Evolutionary conservation across 64 coral and sea anemone genomes (phyloP).

Genomic region (Stichodactyla helianthus): DNA sequence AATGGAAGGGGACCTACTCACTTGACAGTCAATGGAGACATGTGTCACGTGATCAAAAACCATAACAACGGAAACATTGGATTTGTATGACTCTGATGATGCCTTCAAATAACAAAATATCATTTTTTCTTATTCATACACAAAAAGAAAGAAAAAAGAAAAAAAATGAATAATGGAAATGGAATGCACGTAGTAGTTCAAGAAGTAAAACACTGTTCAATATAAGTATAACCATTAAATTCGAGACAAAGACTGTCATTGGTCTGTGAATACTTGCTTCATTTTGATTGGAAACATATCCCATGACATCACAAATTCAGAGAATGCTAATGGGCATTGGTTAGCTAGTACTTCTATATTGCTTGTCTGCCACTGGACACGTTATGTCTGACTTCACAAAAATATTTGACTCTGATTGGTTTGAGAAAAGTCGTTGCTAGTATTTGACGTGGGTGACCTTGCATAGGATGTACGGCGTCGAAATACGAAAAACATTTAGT

Average conservation of each 20-base stretch:
- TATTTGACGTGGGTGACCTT: no score
- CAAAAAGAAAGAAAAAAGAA: neutral
- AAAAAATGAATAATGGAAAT: neutral
- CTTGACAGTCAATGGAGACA: slow-evolving; percentile 34
- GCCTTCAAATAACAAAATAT: neutral
- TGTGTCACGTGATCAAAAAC: slow-evolving; percentile 59
- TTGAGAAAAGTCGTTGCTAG: no score
- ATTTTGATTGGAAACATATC: neutral
- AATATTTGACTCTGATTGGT: no score
- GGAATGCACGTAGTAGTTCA: neutral
- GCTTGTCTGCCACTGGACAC: no score
- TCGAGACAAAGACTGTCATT: neutral
- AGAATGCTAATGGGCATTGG: neutral
- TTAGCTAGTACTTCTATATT: neutral
- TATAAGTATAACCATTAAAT: neutral
- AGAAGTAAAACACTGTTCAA: neutral
- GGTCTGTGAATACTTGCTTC: neutral
- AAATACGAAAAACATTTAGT: no score
- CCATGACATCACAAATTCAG: neutral
- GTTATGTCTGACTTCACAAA: no score
- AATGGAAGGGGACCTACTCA: neutral
- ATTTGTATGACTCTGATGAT: neutral
- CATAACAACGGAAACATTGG: slow-evolving; percentile 40
- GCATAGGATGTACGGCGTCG: no score
- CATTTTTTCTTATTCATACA: neutral